phyloP scores from a whole-genome alignment of 2,113 vertebrate genomes.

The Corythornis vintsioides region DNA sequence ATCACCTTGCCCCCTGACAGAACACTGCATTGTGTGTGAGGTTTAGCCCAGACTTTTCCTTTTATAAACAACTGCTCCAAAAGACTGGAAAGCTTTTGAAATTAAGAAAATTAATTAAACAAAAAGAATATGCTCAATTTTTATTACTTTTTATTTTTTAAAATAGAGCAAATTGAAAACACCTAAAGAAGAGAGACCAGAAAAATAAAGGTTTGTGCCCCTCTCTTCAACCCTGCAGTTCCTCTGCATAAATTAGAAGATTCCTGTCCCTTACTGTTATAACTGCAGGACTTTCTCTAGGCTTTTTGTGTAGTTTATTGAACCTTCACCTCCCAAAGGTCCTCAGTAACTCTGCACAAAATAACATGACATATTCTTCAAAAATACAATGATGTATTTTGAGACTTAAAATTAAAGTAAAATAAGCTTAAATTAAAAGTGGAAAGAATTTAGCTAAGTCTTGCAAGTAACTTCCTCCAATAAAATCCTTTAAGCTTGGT shows the following conservation, averaged over 20 bases:
- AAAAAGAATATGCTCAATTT: not conserved
- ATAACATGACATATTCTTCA: not conserved
- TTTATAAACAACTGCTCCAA: not conserved
- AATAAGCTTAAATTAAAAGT: not conserved
- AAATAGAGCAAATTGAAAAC: not conserved
- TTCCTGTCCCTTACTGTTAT: not conserved
- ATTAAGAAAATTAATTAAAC: not conserved
- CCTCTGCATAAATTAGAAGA: not conserved
- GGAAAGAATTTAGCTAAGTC: not conserved
- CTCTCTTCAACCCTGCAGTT: not conserved
- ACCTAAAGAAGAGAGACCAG: not conserved
- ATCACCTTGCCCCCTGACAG: not conserved
- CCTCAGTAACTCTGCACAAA: not conserved
- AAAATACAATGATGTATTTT: not conserved
- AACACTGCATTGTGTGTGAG: not conserved
- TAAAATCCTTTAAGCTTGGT: not conserved
- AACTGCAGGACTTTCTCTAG: not conserved
- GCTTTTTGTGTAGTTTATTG: not conserved
- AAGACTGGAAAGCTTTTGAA: not conserved
- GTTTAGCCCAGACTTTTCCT: not conserved
- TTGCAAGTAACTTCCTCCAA: not conserved
- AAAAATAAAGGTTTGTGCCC: not conserved
- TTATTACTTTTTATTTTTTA: not conserved
- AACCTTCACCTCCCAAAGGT: not conserved
- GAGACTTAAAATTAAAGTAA: not conserved